Percentiles rank a stretch among this genome's conserved stretches.
phyloP scores from a whole-genome alignment of 64 coral and sea anemone species.

The Anthopleura sola region DNA sequence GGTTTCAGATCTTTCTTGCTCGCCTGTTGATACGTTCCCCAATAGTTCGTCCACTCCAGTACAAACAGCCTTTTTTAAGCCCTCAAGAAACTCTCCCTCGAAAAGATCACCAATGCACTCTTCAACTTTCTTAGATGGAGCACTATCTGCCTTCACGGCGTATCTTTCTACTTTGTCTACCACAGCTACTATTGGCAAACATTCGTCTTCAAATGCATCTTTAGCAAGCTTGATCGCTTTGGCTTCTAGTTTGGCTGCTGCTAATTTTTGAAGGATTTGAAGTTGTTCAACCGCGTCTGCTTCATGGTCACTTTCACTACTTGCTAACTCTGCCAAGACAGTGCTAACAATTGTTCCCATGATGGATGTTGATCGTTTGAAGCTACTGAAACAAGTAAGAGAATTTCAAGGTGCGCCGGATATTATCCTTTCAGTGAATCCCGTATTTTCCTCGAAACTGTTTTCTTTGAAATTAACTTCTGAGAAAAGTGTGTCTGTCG shows the following conservation, averaged over 20 bases:
- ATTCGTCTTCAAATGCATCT: slow-evolving; percentile 10
- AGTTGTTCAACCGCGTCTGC: neutral
- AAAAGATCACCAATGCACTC: neutral
- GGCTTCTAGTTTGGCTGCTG: slow-evolving; percentile 1
- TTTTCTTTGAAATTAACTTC: neutral
- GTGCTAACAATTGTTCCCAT: neutral
- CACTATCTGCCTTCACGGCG: neutral
- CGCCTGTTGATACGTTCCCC: slow-evolving; percentile 17
- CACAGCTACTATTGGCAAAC: slow-evolving; percentile 30
- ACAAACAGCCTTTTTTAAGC: neutral
- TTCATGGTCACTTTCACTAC: neutral
- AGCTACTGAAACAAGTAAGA: neutral
- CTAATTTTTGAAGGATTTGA: slow-evolving; percentile 12
- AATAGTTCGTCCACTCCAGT: neutral
- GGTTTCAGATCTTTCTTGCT: slow-evolving; percentile 19
- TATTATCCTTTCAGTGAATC: neutral
- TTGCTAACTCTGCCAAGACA: slow-evolving; percentile 15
- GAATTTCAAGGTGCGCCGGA: neutral
- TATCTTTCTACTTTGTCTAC: slow-evolving; percentile 29
- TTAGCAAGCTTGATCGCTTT: slow-evolving; percentile 17
- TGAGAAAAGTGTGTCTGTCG: neutral
- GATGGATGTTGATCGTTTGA: neutral
- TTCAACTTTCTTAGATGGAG: neutral
- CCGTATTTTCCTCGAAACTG: neutral
- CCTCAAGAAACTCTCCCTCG: neutral